Evolutionary conservation across 2,888 invertebrate genomes (phyloP).

Genomic region (Pammene aurita): DNA sequence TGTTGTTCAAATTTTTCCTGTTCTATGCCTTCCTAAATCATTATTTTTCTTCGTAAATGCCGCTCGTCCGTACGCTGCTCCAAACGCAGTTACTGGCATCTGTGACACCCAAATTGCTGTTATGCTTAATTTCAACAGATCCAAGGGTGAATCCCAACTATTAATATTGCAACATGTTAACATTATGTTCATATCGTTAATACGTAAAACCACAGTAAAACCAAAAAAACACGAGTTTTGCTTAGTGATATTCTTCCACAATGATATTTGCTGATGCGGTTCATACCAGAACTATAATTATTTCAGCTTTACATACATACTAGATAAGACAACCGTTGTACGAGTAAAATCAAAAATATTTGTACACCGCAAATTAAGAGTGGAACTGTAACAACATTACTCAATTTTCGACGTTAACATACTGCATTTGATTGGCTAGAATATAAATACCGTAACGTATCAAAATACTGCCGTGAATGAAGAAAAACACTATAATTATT

Average conservation of each 20-base stretch:
- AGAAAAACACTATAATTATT: conserved; percentile 28
- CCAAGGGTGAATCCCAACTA: conserved; percentile 70
- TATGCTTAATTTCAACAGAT: conserved; percentile 76
- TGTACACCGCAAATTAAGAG: too few species aligned
- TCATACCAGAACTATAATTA: too few species aligned
- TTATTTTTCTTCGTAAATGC: conserved; percentile 68
- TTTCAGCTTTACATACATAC: too few species aligned
- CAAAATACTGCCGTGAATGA: too few species aligned
- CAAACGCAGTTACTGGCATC: conserved; percentile 76
- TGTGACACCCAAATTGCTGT: conserved; percentile 76
- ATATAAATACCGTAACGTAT: too few species aligned
- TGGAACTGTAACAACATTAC: too few species aligned
- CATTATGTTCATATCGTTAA: conserved; percentile 51
- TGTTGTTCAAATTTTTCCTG: not conserved
- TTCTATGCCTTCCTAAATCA: conserved; percentile 66
- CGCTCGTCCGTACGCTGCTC: conserved; percentile 62
- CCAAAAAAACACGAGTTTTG: not conserved
- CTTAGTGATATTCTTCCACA: not conserved
- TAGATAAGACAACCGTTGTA: too few species aligned
- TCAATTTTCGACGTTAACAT: too few species aligned
- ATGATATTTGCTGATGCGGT: not conserved
- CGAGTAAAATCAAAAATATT: too few species aligned
- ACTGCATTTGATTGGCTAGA: too few species aligned
- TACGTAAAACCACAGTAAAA: conserved; percentile 48
- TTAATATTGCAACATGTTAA: conserved; percentile 67